phyloP scores from a whole-genome alignment of 2,113 vertebrate genomes.

The Phoxinus phoxinus region DNA sequence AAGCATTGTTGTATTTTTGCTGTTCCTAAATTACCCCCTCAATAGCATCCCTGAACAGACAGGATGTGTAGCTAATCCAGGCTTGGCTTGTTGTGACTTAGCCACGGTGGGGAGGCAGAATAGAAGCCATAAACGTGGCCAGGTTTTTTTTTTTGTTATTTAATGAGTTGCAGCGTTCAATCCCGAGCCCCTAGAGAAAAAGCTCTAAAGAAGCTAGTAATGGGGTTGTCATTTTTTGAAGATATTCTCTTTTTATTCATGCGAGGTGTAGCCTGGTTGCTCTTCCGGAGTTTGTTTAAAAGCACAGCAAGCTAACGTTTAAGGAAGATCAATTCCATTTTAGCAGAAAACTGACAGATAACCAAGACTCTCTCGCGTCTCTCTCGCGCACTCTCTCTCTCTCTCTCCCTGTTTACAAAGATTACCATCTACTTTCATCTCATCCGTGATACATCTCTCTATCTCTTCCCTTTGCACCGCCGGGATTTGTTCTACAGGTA shows the following conservation, averaged over 20 bases:
- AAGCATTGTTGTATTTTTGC: constrained; percentile 73
- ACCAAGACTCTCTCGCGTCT: constrained; percentile 68
- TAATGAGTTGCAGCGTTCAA: constrained; percentile 65
- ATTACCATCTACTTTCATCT: constrained; percentile 79
- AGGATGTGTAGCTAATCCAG: constrained; percentile 76
- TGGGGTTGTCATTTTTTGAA: constrained; percentile 49
- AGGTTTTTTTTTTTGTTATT: constrained; percentile 63
- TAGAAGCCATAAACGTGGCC: constrained; percentile 55
- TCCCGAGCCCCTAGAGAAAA: constrained; percentile 54
- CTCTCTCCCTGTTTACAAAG: constrained; percentile 72
- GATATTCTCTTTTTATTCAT: constrained; percentile 41
- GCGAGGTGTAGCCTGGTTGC: background rate
- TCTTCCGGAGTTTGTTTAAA: constrained; percentile 10
- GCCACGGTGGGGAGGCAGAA: constrained; percentile 61
- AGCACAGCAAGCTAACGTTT: constrained; percentile 33
- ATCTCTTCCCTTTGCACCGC: constrained; percentile 59
- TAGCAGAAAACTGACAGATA: constrained; percentile 68
- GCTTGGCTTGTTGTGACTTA: constrained; percentile 58
- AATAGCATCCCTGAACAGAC: constrained; percentile 73
- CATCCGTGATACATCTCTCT: constrained; percentile 62
- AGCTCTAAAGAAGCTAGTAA: constrained; percentile 62
- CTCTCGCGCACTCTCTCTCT: constrained; percentile 51
- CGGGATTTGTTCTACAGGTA: constrained; percentile 55
- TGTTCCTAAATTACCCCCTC: constrained; percentile 74
- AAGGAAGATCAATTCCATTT: constrained; percentile 35